Base-by-base conservation (phyloP, 2,797 vertebrate genomes). In the Lithobates pipiens region DNA sequence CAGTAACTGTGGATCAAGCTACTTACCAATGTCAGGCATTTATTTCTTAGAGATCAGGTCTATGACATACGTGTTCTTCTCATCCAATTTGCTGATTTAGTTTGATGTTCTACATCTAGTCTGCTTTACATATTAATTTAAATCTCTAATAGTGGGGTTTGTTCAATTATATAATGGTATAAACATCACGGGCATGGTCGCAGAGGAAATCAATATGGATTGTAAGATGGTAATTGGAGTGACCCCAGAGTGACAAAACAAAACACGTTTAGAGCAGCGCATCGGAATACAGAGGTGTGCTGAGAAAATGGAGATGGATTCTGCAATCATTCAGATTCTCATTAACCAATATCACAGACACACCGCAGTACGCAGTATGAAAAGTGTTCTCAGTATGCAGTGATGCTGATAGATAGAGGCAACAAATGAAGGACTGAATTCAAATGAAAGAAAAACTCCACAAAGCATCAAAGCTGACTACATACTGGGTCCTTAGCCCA, bases 111-210 rank as follows among this genome's bases (percentile, higher is more conserved):
- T 54, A 76, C 84, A 85, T 85, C 71, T 63, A 85, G 32, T 70
- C 78, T 76, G 67, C 63, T 85, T 85, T 80, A 81, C 84, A 85
- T 85, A 85, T 70, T 85, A 70, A 85, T 85, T 81, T 81, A 81
- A 80, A 67, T 63, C 77, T 76, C 77, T 80, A 70, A 80, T 39
- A 65, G 63, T 18, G 67, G 61, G 74, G 71, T 85, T 85, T 85
- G 79, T 85, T 74, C 77, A 85, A 76, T 80, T 85, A 76, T 65
- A 69, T 85, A 80, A 75, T 81, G 84, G 77, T 70, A 71, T 85
- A 80, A 80, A 76, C 77, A 85, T 80, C 46, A 25, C 72, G 69
- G 36, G 77, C 77, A 32, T 70, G n/a, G 36, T 76, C 75, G 44
- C 63, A 75, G n/a, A 57, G 77, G 78, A 85, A 81, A 85, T 85